Evolutionary conservation across 2,888 invertebrate genomes (phyloP), one percentile per base, ranked within the genome.

Genomic region (Hyalella azteca): DNA sequence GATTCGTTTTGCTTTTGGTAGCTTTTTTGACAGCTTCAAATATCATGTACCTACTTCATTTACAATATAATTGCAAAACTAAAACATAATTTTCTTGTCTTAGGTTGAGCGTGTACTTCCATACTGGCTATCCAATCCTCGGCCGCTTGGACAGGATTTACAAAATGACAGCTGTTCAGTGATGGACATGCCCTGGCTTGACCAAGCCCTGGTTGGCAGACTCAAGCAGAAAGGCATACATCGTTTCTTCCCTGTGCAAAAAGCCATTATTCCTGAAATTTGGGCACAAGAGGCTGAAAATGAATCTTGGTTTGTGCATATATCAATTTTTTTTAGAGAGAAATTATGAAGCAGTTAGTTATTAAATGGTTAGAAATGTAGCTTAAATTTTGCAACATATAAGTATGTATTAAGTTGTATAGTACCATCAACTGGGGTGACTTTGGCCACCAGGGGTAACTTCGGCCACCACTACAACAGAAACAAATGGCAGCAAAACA

Each of bases 241-340:
- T 29, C 91, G 92, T 86, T 90, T 96, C 49, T 97, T 97, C 88
- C 97, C 97, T 45, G 94, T 96, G 2, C 96, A 96, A 89, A 91
- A 91, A 73, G 90, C 91, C 87, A 92, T 95, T 0, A 91, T 96
- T 84, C 93, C 94, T 4, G 94, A 93, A 90, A 89, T 96, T 77
- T 87, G 40, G 40, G 75, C 75, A 26, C 75, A 75, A n/a, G 50
- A 50, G 19, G 77, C 48, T 49, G 50, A 77, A 77, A 50, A 50
- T 92, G 80, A 87, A 89, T 66, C 66, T 11, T 36, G 32, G 66
- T 66, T n/a, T n/a, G n/a, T n/a, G n/a, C n/a, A n/a, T n/a, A n/a
- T 15, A 45, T 9, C 15, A 45, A 11, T 45, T 15, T 11, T 9
- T 45, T 15, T 45, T 45, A 45, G 45, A 9, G n/a, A 66, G 39